Conservation (phyloP, 2,113 vertebrate species). For the Peromyscus maniculatus region DNA sequence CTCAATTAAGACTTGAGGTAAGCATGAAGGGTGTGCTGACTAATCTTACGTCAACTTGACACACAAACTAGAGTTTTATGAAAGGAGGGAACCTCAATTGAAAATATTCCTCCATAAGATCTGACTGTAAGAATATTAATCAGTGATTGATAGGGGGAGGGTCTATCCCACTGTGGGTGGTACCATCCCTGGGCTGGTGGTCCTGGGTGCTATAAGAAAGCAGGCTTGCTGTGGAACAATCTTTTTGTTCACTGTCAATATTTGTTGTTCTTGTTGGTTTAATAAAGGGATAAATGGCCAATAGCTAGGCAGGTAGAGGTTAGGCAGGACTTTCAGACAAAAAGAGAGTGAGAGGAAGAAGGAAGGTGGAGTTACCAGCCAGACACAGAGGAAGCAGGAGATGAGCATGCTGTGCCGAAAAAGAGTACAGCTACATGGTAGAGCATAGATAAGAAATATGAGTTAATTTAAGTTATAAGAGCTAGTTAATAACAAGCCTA, state of each 20-base stretch:
- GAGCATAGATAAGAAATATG: too few species aligned
- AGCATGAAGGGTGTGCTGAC: neutral
- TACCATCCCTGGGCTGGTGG: neutral
- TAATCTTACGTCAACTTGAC: neutral
- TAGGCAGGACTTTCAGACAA: too few species aligned
- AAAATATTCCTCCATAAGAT: neutral
- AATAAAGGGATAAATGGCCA: neutral
- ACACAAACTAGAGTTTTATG: neutral
- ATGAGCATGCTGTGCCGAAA: too few species aligned
- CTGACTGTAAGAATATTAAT: neutral
- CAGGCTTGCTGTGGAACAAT: neutral
- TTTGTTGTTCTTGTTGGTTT: neutral
- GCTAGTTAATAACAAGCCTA: too few species aligned
- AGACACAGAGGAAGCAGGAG: too few species aligned
- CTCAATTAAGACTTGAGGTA: neutral
- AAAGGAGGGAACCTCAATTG: neutral
- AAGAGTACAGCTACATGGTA: too few species aligned
- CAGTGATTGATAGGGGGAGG: neutral
- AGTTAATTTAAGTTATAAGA: too few species aligned
- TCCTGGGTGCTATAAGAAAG: neutral
- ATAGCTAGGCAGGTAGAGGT: too few species aligned
- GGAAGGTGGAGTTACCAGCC: too few species aligned
- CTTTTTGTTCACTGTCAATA: neutral
- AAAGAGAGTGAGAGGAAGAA: too few species aligned
- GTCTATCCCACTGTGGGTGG: neutral